These are phyloP conservation scores for chimpanzee (Pan troglodytes) DNA, from an alignment of 2,113 vertebrate genomes.

Conservation along the genomic window NHGRI_mPanTro3-v2.1_pri NC_072419.2:64088001-64088500, in stretches of 20 bases:
- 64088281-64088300: neutral
- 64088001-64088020: neutral
- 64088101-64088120: neutral
- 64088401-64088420: neutral
- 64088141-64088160: neutral
- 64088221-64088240: neutral
- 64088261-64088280: neutral
- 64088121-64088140: fast-evolving
- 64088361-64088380: neutral
- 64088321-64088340: neutral
- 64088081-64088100: neutral
- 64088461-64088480: neutral
- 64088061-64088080: neutral
- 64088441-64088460: neutral
- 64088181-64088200: neutral
- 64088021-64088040: neutral
- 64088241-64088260: neutral
- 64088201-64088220: neutral
- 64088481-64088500: neutral
- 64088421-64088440: neutral
- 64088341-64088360: neutral
- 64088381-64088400: neutral
- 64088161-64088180: neutral
- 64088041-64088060: neutral
- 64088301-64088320: neutral